Base-by-base conservation (phyloP, 2,888 invertebrate genomes). In the Oligia fasciuncula region DNA sequence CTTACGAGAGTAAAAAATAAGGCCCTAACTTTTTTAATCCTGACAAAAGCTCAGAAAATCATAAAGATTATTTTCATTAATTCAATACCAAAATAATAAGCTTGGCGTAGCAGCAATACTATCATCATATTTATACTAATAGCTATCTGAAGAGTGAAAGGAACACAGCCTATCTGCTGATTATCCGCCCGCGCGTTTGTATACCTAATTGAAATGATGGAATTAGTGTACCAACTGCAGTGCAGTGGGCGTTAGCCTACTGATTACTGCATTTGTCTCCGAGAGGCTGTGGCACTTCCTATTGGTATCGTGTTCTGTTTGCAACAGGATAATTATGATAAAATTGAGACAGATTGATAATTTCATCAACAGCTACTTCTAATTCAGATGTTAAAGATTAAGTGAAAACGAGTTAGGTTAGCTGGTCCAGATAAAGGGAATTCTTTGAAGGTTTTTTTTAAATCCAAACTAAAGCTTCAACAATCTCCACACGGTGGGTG, bases 211-310 rank as follows among this genome's bases (percentile, higher is more conserved):
- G 85, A 85, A 83, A 81, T 79, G 76, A 83, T 80, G 80, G 80
- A 83, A 82, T 87, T 81, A 80, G 82, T 80, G 78, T 85, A 68
- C 71, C 73, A 69, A 84, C 78, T 72, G 71, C 66, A 82, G 86
- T 51, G 51, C 9, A 57, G 87, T 88, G 81, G 88, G 88, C 87
- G 88, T 73, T 0, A 11, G 77, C 17, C 72, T 79, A 73, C 78
- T 84, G 85, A 85, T 85, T 87, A 81, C 85, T 87, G 85, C 73
- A 79, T 85, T 87, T 85, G 87, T 85, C 87, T 81, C 77, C 71
- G 68, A 68, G 68, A 74, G 57, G 77, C 70, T 67, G 35, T 40
- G 68, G 73, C 54, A 79, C 72, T 87, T 85, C 67, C 75, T 87
- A 73, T 77, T 77, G 49, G 62, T 57, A 63, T 72, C 68, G 29